phyloP scores from a whole-genome alignment of 2,888 invertebrate species.

The Aproaerema taeniolella region DNA sequence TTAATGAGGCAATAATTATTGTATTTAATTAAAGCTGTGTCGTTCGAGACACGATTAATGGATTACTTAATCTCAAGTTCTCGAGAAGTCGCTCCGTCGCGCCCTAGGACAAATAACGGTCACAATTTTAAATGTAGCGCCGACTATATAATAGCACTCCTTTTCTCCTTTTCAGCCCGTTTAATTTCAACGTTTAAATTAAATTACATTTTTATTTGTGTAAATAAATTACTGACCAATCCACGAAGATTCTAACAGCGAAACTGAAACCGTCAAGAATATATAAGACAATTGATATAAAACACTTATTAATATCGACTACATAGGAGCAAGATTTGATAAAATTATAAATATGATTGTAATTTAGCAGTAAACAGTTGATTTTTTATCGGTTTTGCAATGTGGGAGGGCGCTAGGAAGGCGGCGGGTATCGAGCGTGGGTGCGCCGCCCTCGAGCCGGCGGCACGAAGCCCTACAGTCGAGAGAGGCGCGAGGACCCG shows the following conservation, averaged over 20 bases:
- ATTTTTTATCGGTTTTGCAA: slow-evolving; percentile 61
- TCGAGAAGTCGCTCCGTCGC: not conserved
- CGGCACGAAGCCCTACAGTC: slow-evolving; percentile 64
- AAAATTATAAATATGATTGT: not conserved
- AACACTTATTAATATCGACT: too few relatives aligned
- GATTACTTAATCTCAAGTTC: slow-evolving; percentile 4
- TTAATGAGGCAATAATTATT: too few relatives aligned
- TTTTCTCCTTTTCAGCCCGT: not conserved
- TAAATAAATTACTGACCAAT: too few relatives aligned
- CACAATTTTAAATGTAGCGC: not conserved
- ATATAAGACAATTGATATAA: not conserved
- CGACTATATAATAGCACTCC: not conserved
- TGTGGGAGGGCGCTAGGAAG: slow-evolving; percentile 69
- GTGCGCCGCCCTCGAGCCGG: slow-evolving; percentile 69
- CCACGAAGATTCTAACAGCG: too few relatives aligned
- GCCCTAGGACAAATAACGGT: not conserved
- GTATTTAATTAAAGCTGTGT: slow-evolving; percentile 1
- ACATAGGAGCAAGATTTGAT: too few relatives aligned
- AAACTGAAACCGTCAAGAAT: too few relatives aligned
- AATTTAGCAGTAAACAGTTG: slow-evolving; percentile 37
- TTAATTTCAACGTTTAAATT: not conserved
- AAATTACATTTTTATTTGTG: too few relatives aligned
- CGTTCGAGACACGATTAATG: slow-evolving; percentile 2
- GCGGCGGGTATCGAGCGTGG: slow-evolving; percentile 72
- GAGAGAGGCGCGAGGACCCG: slow-evolving; percentile 50